A percentile compares a stretch with the other conserved stretches of the same genome.
phyloP scores from a whole-genome alignment of 2,888 invertebrate genomes.

The Tanytarsus gracilentus region DNA sequence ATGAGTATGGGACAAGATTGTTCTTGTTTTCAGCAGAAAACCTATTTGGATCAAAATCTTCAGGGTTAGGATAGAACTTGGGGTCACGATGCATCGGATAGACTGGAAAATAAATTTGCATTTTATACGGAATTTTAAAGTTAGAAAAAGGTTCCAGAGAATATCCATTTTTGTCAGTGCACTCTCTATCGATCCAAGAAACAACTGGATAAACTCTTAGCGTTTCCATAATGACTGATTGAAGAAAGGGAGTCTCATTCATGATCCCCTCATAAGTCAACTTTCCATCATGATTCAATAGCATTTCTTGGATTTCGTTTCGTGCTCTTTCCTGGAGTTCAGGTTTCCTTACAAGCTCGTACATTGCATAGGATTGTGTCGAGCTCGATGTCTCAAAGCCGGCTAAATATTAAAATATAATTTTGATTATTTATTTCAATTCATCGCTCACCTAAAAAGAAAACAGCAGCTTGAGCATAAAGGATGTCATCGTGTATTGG shows the following conservation, averaged over 20 bases:
- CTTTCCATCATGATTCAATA: slow-evolving; percentile 38
- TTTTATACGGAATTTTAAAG: slow-evolving; percentile 37
- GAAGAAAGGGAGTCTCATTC: slow-evolving; percentile 41
- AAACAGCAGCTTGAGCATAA: slow-evolving; percentile 40
- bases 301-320: slow-evolving; percentile 41
- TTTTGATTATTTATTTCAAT: neutral
- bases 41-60: slow-evolving; percentile 32
- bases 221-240: slow-evolving; percentile 34
- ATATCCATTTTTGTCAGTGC: slow-evolving; percentile 32
- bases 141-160: slow-evolving; percentile 30
- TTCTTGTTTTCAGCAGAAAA: slow-evolving; percentile 39
- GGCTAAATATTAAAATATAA: neutral
- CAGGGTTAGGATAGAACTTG: neutral
- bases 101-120: slow-evolving; percentile 39
- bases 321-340: slow-evolving; percentile 42
- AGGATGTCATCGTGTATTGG: slow-evolving; percentile 31
- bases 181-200: slow-evolving; percentile 41
- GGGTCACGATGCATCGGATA: slow-evolving; percentile 39
- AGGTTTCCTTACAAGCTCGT: slow-evolving; percentile 41
- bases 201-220: slow-evolving; percentile 41
- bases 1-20: slow-evolving; percentile 38
- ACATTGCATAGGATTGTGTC: slow-evolving; percentile 43
- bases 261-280: slow-evolving; percentile 41
- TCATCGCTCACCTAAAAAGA: slow-evolving; percentile 36
- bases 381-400: slow-evolving; percentile 37